A percentile compares a stretch with the other conserved stretches of the same genome.
Evolutionary conservation across 2,113 vertebrate genomes (phyloP).

Genomic region (Hippocampus mohnikei): DNA sequence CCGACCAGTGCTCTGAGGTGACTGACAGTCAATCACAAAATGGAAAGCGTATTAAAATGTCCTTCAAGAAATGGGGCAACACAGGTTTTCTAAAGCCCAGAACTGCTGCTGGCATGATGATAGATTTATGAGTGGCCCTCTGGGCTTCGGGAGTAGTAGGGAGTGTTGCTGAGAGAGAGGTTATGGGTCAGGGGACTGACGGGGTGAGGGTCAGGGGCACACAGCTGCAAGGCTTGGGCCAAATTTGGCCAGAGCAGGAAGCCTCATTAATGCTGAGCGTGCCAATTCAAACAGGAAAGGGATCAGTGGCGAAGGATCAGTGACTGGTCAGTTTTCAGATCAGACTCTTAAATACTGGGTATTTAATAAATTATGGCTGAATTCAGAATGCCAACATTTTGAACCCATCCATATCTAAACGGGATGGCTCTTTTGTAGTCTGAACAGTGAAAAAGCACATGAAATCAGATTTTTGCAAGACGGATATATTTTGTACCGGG

Average conservation of each 20-base stretch:
- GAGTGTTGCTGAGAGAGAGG: constrained; percentile 54
- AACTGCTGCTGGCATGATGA: constrained; percentile 51
- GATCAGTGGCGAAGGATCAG: constrained; percentile 60
- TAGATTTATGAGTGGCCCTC: constrained; percentile 65
- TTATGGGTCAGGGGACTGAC: constrained; percentile 39
- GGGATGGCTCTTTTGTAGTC: no score
- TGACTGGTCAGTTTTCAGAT: constrained; percentile 24
- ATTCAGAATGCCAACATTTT: no score
- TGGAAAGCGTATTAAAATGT: constrained; percentile 22
- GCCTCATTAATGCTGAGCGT: constrained; percentile 58
- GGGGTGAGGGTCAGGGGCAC: constrained; percentile 27
- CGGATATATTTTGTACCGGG: no score
- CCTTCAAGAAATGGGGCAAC: constrained; percentile 6
- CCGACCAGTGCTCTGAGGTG: constrained; percentile 2
- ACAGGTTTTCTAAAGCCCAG: constrained; percentile 40
- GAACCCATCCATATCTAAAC: no score
- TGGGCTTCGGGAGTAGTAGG: constrained; percentile 36
- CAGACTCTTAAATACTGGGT: neutral
- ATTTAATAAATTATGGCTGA: neutral
- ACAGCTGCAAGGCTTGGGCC: constrained; percentile 54
- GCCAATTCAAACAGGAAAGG: constrained; percentile 54
- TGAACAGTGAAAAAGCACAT: no score
- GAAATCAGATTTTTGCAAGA: no score
- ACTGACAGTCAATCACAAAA: constrained; percentile 21
- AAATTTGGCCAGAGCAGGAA: constrained; percentile 43